phyloP scores from a whole-genome alignment of 1,140 invertebrate genomes.

The Diachasmimorpha longicaudata region DNA sequence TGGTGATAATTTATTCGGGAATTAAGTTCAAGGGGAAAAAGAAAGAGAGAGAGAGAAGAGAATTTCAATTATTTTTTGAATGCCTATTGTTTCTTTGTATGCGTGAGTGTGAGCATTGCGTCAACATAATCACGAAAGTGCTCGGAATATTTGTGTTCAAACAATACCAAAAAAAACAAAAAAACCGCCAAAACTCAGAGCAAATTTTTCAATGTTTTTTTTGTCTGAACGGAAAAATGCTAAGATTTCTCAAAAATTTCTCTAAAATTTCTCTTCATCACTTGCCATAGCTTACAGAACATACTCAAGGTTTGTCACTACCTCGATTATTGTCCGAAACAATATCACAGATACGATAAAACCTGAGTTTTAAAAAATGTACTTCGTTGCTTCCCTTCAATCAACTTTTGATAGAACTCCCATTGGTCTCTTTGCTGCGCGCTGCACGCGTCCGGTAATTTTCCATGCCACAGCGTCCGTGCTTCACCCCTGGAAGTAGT shows the following conservation, averaged over 20 bases:
- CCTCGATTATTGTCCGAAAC: too few relatives aligned
- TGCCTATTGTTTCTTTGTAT: not conserved
- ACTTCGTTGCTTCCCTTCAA: not conserved
- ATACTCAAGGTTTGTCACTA: too few relatives aligned
- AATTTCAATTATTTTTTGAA: not conserved
- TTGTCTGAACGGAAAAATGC: not conserved
- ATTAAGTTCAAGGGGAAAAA: not conserved
- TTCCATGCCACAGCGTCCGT: not conserved
- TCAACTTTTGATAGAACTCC: not conserved
- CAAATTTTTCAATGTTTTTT: not conserved
- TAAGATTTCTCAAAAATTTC: too few relatives aligned
- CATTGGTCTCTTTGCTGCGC: not conserved
- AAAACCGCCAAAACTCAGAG: not conserved
- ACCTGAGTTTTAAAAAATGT: not conserved
- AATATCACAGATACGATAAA: too few relatives aligned
- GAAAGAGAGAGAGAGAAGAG: not conserved
- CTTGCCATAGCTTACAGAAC: too few relatives aligned
- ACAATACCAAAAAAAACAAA: not conserved
- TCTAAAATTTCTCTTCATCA: not conserved
- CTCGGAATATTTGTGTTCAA: not conserved
- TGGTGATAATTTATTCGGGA: not conserved
- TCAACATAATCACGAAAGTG: not conserved
- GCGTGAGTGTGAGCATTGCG: not conserved
- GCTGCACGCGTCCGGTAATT: not conserved
- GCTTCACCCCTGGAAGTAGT: not conserved